A percentile compares a stretch with the other conserved stretches of the same genome.
Conservation (phyloP, 2,113 vertebrate genomes). For the Pao palembangensis region DNA sequence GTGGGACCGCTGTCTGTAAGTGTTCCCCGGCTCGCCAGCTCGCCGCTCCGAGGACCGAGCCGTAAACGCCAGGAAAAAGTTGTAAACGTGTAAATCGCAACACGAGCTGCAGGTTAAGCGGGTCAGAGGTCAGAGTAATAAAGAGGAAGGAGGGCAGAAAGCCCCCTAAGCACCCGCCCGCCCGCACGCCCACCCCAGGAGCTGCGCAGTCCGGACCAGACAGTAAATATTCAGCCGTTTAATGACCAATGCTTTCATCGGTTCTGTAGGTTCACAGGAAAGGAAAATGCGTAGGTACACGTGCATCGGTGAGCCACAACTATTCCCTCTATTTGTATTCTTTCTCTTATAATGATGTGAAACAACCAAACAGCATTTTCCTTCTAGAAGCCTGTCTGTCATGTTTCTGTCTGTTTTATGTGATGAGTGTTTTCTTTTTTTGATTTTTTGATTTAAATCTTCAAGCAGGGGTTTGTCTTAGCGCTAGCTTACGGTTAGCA, state of each 20-base stretch:
- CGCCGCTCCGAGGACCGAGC: constrained; percentile 42
- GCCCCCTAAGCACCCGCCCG: constrained; percentile 43
- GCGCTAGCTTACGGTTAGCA: constrained; percentile 12
- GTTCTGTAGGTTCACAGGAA: constrained; percentile 93
- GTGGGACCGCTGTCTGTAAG: constrained; percentile 64
- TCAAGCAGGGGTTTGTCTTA: constrained; percentile 44
- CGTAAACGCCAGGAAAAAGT: constrained; percentile 24
- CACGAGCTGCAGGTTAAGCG: constrained; percentile 85
- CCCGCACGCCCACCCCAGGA: constrained; percentile 84
- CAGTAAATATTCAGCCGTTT: constrained; percentile 99
- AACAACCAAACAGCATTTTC: constrained; percentile 29
- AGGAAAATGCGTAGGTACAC: constrained; percentile 99
- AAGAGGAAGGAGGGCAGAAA: constrained; percentile 85
- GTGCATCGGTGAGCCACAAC: constrained; percentile 98
- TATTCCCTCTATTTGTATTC: constrained; percentile 84
- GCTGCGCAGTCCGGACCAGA: constrained; percentile 94
- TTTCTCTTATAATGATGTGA: constrained; percentile 64
- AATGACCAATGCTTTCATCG: constrained; percentile 96
- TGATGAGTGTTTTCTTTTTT: constrained; percentile 51
- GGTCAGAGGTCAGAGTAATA: constrained; percentile 87
- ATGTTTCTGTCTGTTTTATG: constrained; percentile 37
- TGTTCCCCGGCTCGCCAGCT: constrained; percentile 50
- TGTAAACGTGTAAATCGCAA: constrained; percentile 2
- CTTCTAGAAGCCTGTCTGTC: constrained; percentile 60
- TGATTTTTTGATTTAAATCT: constrained; percentile 5